These are phyloP conservation scores for Lydus trimaculatus DNA, from an alignment of 2,888 invertebrate genomes.

Conservation along the genomic window DNA sequence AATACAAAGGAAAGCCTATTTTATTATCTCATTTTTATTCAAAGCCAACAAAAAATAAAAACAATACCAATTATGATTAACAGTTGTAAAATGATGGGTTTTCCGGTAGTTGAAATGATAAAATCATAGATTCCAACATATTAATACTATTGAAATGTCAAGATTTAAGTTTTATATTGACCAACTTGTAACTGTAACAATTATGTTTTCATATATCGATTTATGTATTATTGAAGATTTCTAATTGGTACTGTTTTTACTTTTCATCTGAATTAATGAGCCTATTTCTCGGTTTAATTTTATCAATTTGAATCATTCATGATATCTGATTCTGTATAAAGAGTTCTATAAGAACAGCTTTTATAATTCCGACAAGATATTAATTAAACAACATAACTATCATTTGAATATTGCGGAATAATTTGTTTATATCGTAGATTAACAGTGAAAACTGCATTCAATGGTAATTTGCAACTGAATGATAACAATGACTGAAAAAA, in stretches of 20 bases:
- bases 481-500: not conserved
- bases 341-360: not conserved
- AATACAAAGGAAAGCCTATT: not conserved
- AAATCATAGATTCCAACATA: not conserved
- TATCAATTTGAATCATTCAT: not conserved
- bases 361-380: not conserved
- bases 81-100: not conserved
- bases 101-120: slow-evolving; percentile 1
- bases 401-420: not conserved
- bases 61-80: not conserved
- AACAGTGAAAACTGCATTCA: not conserved
- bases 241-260: slow-evolving; percentile 2
- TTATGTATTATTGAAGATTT: slow-evolving; percentile 12
- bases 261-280: not conserved
- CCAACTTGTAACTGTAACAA: not conserved
- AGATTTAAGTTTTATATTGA: not conserved
- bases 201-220: slow-evolving; percentile 8
- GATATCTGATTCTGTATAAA: not conserved
- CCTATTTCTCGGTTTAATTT: not conserved
- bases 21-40: not conserved
- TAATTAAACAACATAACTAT: not conserved
- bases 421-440: not conserved
- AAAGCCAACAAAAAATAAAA: too few species aligned
- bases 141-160: slow-evolving; percentile 7
- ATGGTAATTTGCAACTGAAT: not conserved